Percentiles rank a stretch among this genome's conserved stretches.
phyloP scores from a whole-genome alignment of 2,888 invertebrate species.

The Desoria tigrina region DNA sequence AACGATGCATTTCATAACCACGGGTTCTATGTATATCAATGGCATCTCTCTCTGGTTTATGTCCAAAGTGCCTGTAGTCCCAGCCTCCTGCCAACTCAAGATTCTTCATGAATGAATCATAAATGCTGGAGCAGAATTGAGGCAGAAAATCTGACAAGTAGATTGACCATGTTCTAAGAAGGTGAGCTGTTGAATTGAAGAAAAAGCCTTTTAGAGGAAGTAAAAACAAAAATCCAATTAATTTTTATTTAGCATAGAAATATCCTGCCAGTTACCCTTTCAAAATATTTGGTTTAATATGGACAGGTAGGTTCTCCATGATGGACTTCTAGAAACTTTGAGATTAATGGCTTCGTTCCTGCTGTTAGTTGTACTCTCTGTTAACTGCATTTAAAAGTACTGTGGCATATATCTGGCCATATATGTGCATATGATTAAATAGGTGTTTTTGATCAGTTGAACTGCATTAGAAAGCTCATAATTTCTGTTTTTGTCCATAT shows the following conservation, averaged over 20 bases:
- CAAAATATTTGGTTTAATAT: slow-evolving; percentile 47
- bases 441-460: too few species aligned
- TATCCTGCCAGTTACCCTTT: slow-evolving; percentile 18
- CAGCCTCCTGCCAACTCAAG: slow-evolving; percentile 3
- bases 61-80: background rate
- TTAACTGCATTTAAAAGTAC: too few species aligned
- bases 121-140: background rate
- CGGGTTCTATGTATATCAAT: slow-evolving; percentile 22
- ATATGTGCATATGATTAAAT: too few species aligned
- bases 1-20: background rate
- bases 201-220: background rate
- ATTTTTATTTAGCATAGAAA: slow-evolving; percentile 20
- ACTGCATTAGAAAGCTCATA: too few species aligned
- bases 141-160: background rate
- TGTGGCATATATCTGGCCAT: too few species aligned
- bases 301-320: slow-evolving; percentile 23
- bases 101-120: background rate
- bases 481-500: too few species aligned
- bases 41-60: slow-evolving; percentile 9
- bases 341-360: too few species aligned
- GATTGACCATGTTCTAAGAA: background rate
- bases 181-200: background rate
- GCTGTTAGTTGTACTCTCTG: too few species aligned
- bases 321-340: too few species aligned
- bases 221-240: slow-evolving; percentile 27